These are phyloP conservation scores for Eilema griseolum DNA, from an alignment of 2,888 invertebrate genomes.

Conservation along the genomic window DNA sequence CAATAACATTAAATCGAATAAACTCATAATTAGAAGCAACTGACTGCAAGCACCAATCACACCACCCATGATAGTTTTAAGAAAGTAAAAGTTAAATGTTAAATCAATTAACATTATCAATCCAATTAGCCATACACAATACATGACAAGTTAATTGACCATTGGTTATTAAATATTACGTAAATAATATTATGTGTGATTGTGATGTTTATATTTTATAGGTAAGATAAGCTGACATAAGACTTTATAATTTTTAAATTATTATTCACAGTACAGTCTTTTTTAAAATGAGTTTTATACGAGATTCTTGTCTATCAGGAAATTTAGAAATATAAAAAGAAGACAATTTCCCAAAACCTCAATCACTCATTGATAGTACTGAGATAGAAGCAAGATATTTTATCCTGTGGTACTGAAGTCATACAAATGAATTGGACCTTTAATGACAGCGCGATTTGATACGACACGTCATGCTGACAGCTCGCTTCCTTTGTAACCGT, in stretches of 20 bases:
- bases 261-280: not conserved
- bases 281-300: not conserved
- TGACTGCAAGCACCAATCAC: not conserved
- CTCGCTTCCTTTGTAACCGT: constrained; percentile 80
- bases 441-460: constrained; percentile 83
- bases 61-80: not conserved
- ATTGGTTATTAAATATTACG: not conserved
- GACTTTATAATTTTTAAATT: not conserved
- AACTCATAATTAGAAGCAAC: not conserved
- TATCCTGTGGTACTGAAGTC: constrained; percentile 53
- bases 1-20: not conserved
- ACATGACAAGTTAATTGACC: constrained; percentile 28
- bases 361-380: constrained; percentile 22
- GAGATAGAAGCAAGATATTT: too few relatives aligned
- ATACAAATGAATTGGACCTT: constrained; percentile 72
- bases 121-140: constrained; percentile 15
- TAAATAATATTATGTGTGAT: not conserved
- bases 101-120: constrained; percentile 28
- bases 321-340: too few relatives aligned
- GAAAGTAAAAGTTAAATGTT: constrained; percentile 23
- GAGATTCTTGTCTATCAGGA: not conserved
- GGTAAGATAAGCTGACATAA: not conserved
- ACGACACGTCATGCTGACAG: constrained; percentile 78
- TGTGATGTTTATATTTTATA: not conserved
- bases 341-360: not conserved